These are phyloP conservation scores for Odontophorus gujanensis DNA, from an alignment of 2,113 vertebrate genomes.

Conservation along the genomic window DNA sequence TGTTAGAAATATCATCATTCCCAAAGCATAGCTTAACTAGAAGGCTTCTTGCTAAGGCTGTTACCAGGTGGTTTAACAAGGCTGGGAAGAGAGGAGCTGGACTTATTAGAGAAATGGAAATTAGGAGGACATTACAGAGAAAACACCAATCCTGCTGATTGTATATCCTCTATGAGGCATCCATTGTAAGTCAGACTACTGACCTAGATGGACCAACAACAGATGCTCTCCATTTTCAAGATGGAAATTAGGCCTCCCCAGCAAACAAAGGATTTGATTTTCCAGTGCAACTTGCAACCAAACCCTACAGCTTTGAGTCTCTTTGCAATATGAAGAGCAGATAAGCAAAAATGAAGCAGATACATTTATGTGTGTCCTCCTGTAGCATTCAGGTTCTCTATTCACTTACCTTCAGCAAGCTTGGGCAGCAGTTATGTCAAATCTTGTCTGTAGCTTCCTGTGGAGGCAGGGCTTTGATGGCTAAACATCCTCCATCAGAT, in stretches of 20 bases:
- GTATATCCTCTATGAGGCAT: not conserved
- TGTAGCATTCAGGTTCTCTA: not conserved
- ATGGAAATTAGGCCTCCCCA: not conserved
- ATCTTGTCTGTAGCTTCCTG: too few species aligned
- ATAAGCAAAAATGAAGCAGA: not conserved
- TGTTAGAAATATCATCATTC: not conserved
- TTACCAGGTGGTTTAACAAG: not conserved
- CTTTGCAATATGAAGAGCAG: not conserved
- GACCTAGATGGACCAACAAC: not conserved
- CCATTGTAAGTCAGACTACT: not conserved
- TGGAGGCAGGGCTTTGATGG: not conserved
- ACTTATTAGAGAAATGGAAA: not conserved
- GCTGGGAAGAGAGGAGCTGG: not conserved
- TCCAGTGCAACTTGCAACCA: not conserved
- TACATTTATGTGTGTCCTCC: rapidly evolving
- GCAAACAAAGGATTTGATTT: not conserved
- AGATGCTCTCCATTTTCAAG: not conserved
- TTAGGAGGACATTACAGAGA: not conserved
- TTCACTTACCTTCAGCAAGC: not conserved
- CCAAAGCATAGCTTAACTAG: not conserved
- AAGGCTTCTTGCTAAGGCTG: not conserved
- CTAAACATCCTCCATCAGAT: not conserved
- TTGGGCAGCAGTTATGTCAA: not conserved
- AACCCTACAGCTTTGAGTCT: not conserved
- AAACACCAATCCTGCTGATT: not conserved